Evolutionary conservation across 2,113 vertebrate genomes (phyloP).

Genomic region (Epinephelus moara): DNA sequence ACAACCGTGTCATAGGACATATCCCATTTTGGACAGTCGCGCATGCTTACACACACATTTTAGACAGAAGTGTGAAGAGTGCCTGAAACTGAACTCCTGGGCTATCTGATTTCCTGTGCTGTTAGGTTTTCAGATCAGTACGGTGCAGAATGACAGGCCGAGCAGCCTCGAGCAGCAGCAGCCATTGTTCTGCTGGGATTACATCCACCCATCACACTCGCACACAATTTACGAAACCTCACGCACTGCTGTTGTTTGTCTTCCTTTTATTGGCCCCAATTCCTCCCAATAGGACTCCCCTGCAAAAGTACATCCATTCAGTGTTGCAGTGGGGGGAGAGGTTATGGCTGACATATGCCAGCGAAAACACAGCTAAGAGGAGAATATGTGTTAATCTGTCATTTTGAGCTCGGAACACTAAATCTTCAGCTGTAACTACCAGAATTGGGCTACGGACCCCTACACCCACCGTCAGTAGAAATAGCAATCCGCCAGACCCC

Average conservation of each 20-base stretch:
- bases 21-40: conserved; percentile 31
- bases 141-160: conserved; percentile 59
- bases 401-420: conserved; percentile 50
- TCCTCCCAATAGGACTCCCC: conserved; percentile 48
- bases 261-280: conserved; percentile 68
- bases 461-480: conserved; percentile 50
- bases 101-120: conserved; percentile 58
- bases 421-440: conserved; percentile 64
- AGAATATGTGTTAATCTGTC: conserved; percentile 69
- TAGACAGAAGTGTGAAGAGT: conserved; percentile 2
- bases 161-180: conserved; percentile 60
- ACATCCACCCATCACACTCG: conserved; percentile 62
- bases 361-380: conserved; percentile 47
- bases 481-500: conserved; percentile 47
- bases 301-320: conserved; percentile 39
- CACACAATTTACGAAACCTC: conserved; percentile 59
- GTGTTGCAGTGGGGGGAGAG: conserved; percentile 20
- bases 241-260: conserved; percentile 66
- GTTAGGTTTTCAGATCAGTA: conserved; percentile 47
- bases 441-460: conserved; percentile 57
- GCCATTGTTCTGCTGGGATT: conserved; percentile 75
- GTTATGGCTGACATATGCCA: conserved; percentile 51
- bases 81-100: conserved; percentile 53
- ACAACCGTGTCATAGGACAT: conserved; percentile 12
- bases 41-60: not conserved